A percentile compares a stretch with the other conserved stretches of the same genome.
phyloP scores from a whole-genome alignment of 2,888 invertebrate species.

The Napeogenes sylphis region DNA sequence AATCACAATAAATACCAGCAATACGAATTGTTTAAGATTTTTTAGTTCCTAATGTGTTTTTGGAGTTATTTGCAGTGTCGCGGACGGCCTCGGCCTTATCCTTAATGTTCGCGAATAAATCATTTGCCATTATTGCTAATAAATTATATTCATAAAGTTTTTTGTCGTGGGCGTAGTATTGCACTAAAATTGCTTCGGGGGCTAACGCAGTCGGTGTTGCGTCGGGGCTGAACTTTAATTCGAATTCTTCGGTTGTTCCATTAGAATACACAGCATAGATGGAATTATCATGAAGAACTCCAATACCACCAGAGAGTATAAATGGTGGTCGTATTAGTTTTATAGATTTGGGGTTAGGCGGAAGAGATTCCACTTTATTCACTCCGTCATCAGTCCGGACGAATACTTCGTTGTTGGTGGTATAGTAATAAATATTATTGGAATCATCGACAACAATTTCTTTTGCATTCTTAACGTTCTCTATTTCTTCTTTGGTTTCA shows the following conservation, averaged over 20 bases:
- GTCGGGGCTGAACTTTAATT: constrained; percentile 36
- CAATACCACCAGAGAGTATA: constrained; percentile 40
- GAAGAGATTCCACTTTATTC: constrained; percentile 49
- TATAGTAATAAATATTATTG: constrained; percentile 53
- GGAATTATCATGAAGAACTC: constrained; percentile 42
- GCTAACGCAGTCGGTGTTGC: constrained; percentile 49
- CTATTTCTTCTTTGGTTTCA: constrained; percentile 45
- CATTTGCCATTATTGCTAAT: constrained; percentile 22
- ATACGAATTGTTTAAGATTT: neutral
- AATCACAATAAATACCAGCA: too few species aligned
- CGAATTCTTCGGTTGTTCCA: constrained; percentile 40
- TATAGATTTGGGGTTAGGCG: constrained; percentile 38
- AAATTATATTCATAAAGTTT: constrained; percentile 60
- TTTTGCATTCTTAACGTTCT: constrained; percentile 44
- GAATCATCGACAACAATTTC: constrained; percentile 51
- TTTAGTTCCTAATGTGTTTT: neutral
- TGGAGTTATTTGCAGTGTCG: neutral
- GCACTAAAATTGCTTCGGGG: constrained; percentile 48
- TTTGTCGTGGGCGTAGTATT: constrained; percentile 55
- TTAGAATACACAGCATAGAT: constrained; percentile 45
- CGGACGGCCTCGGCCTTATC: constrained; percentile 12
- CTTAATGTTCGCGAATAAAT: constrained; percentile 37
- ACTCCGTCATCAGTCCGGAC: constrained; percentile 40
- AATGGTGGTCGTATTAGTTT: constrained; percentile 49
- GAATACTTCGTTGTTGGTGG: constrained; percentile 43